Conservation (phyloP, 2,797 vertebrate genomes). For the Parauchenoglanis ngamensis region DNA sequence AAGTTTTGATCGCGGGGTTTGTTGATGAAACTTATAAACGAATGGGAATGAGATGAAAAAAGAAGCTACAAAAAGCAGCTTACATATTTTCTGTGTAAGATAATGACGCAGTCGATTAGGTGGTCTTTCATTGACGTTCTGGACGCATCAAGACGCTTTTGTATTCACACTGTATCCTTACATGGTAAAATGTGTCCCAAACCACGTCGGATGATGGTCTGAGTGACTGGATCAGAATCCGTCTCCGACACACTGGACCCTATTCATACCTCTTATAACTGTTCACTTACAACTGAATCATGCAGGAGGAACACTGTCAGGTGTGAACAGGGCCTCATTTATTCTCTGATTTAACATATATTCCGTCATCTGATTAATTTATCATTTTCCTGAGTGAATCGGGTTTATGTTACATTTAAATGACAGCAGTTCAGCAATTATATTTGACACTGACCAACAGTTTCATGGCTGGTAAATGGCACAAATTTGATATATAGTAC, state of each 20-base stretch:
- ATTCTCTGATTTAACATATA: not conserved
- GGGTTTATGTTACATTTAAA: not conserved
- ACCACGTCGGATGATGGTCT: too few species aligned
- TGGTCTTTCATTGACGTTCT: too few species aligned
- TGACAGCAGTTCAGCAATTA: not conserved
- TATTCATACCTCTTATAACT: not conserved
- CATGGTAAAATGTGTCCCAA: not conserved
- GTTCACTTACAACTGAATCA: not conserved
- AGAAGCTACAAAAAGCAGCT: not conserved
- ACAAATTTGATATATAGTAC: not conserved
- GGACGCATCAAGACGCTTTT: not conserved
- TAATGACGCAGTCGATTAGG: not conserved
- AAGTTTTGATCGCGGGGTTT: not conserved
- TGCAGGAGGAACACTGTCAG: not conserved
- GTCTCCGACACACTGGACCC: not conserved
- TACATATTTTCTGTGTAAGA: not conserved
- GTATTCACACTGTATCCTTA: not conserved
- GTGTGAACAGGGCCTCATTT: not conserved
- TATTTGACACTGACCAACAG: not conserved
- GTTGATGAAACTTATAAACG: not conserved
- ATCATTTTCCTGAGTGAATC: not conserved
- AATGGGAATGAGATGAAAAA: not conserved
- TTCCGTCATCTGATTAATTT: not conserved
- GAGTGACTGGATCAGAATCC: not conserved
- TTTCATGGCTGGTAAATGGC: not conserved